Evolutionary conservation across 2,797 vertebrate species (phyloP), one percentile per base, ranked within the genome.

Genomic region (Sarcophilus harrisii): DNA sequence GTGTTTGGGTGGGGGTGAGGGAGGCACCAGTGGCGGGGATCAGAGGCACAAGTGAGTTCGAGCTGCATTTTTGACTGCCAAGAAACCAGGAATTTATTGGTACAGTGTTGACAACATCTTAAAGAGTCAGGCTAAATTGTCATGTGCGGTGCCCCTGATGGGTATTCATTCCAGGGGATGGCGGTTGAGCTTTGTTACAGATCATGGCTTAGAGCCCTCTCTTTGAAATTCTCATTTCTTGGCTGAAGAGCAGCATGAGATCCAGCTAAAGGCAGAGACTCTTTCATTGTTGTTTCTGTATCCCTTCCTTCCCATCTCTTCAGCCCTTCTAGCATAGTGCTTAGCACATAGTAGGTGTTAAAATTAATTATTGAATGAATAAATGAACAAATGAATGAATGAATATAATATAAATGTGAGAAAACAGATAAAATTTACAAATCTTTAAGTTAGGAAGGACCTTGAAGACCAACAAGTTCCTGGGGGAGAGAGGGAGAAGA

Each of bases 331-430:
- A 66, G 49, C 90, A 81, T 54, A 91, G n/a, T 18, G 14, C 45
- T 32, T 93, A 28, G 14, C 29, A 81, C 91, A 59, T 29, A 55
- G 32, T 8, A 90, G 14, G 73, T 90, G 57, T 1, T 81, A 24
- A 32, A 96, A 73, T 32, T 38, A 73, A 91, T 60, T 59, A 90
- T 38, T 81, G 5, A 89, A 96, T 24, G 24, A 89, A 93, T 29
- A 93, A 90, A 90, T 94, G 32, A 58, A 27, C 45, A n/a, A 66
- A 73, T 13, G 5, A 73, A 73, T 73, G 5, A 38, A 29, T 30
- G 28, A 52, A 58, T 81, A 91, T 21, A 1, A 55, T 94, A 38
- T 16, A 73, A 18, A 73, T 38, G 6, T 73, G n/a, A 30, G n/a
- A 8, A 38, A 38, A 38, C 32, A 73, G 18, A 73, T 21, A 73